A percentile compares a stretch with the other conserved stretches of the same genome.
phyloP scores from a whole-genome alignment of 1,140 invertebrate genomes.

The Drosophila bifasciata region DNA sequence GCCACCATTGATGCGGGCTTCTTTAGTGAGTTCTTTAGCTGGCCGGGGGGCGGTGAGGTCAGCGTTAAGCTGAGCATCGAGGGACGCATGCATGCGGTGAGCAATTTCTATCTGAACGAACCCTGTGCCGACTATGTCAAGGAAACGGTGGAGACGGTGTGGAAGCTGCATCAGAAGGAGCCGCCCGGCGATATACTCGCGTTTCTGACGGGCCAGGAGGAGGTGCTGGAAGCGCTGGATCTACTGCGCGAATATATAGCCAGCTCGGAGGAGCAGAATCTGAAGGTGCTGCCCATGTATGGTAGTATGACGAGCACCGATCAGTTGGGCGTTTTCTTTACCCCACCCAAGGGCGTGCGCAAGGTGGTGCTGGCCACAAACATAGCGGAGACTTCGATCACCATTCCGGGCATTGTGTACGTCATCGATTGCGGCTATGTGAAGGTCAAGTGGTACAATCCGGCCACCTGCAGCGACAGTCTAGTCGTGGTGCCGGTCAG shows the following conservation, averaged over 20 bases:
- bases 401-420: slow-evolving; percentile 93
- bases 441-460: slow-evolving; percentile 96
- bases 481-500: slow-evolving; percentile 94
- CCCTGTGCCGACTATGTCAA: slow-evolving; percentile 96
- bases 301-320: slow-evolving; percentile 93
- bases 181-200: slow-evolving; percentile 94
- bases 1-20: slow-evolving; percentile 97
- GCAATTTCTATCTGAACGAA: slow-evolving; percentile 93
- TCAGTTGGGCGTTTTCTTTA: slow-evolving; percentile 95
- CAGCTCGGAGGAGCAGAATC: slow-evolving; percentile 86
- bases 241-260: slow-evolving; percentile 88
- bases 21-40: slow-evolving; percentile 95
- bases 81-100: slow-evolving; percentile 94
- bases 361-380: slow-evolving; percentile 98
- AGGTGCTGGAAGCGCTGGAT: slow-evolving; percentile 91
- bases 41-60: slow-evolving; percentile 86
- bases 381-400: slow-evolving; percentile 98
- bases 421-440: slow-evolving; percentile 98
- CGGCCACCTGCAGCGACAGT: slow-evolving; percentile 92
- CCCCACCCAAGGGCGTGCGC: slow-evolving; percentile 89
- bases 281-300: slow-evolving; percentile 96
- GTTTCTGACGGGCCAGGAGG: slow-evolving; percentile 97
- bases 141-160: slow-evolving; percentile 92
- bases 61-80: slow-evolving; percentile 94
- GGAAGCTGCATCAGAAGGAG: slow-evolving; percentile 95